Conservation (phyloP, 2,113 vertebrate genomes). For the Siniperca knerii region DNA sequence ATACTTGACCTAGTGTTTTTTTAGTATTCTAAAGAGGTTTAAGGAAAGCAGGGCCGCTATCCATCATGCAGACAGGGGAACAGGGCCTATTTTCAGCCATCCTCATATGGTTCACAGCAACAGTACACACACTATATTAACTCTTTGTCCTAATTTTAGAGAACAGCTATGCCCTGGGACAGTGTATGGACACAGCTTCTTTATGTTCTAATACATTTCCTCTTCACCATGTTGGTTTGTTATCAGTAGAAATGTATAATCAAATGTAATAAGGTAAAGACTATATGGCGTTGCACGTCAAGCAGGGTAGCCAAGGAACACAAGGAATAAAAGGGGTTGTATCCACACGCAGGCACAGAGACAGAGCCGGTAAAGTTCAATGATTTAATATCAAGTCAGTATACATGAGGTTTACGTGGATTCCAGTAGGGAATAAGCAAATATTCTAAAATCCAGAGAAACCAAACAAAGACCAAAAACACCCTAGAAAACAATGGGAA, state of each 20-base stretch:
- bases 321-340: too few relatives aligned
- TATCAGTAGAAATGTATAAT: neutral
- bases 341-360: too few relatives aligned
- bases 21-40: slow-evolving; percentile 61
- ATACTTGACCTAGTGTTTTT: slow-evolving; percentile 61
- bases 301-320: too few relatives aligned
- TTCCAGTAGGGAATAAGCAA: too few relatives aligned
- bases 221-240: neutral
- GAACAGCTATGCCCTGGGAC: slow-evolving; percentile 4
- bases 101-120: slow-evolving; percentile 52
- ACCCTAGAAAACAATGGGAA: too few relatives aligned
- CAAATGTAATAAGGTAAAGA: neutral
- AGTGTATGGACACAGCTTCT: neutral
- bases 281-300: neutral
- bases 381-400: too few relatives aligned
- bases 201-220: slow-evolving; percentile 3
- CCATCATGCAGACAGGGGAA: slow-evolving; percentile 72
- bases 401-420: too few relatives aligned
- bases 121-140: slow-evolving; percentile 17
- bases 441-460: too few relatives aligned
- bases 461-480: too few relatives aligned
- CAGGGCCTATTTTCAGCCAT: slow-evolving; percentile 68
- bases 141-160: slow-evolving; percentile 24
- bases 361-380: too few relatives aligned
- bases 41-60: slow-evolving; percentile 65